These are phyloP conservation scores for Macrophya alboannulata DNA, from an alignment of 2,888 invertebrate species.

Conservation along the genomic window DNA sequence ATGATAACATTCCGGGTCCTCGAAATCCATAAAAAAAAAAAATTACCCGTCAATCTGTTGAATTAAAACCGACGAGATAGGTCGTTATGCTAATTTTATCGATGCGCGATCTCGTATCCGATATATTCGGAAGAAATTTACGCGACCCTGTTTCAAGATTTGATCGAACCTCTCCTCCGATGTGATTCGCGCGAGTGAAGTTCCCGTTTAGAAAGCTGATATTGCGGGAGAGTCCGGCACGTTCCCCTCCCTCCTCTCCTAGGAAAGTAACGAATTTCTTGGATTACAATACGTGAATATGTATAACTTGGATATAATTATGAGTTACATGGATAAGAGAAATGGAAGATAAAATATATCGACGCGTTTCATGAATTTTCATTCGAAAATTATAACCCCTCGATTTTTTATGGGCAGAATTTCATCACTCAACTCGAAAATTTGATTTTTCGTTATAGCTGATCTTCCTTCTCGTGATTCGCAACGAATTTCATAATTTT, in stretches of 20 bases:
- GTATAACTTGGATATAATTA: not conserved
- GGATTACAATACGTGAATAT: conserved; percentile 20
- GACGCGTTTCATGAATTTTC: too few species aligned
- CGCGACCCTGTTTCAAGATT: conserved; percentile 36
- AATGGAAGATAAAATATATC: too few species aligned
- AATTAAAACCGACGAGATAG: not conserved
- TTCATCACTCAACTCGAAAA: too few species aligned
- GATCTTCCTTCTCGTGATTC: not conserved
- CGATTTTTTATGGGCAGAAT: too few species aligned
- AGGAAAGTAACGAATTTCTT: conserved; percentile 31
- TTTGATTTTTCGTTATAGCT: too few species aligned
- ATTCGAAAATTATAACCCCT: too few species aligned
- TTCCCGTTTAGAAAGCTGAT: conserved; percentile 55
- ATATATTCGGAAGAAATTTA: not conserved
- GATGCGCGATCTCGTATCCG: not conserved
- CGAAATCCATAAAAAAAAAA: not conserved
- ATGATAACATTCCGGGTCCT: not conserved
- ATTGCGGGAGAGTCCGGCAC: conserved; percentile 22
- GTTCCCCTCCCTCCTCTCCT: conserved; percentile 32
- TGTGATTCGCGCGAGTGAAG: conserved; percentile 43
- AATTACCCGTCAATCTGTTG: not conserved
- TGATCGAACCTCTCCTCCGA: conserved; percentile 26
- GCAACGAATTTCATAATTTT: not conserved
- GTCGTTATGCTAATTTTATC: not conserved
- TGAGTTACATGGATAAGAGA: not conserved